Base-by-base conservation (phyloP, 2,888 invertebrate species). In the Drepana falcataria region DNA sequence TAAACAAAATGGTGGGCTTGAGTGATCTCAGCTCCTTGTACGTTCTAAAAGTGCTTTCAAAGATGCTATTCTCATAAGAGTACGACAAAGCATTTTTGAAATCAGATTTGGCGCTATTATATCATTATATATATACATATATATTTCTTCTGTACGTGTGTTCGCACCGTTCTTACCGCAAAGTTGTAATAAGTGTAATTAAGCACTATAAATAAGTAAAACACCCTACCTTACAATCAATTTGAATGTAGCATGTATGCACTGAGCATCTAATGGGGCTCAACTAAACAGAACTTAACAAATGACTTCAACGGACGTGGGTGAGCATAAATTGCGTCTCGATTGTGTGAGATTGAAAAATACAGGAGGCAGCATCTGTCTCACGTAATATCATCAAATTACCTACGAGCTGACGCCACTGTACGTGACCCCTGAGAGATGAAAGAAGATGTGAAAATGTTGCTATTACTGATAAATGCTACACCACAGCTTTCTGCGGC, bases 371-470 rank as follows among this genome's bases (percentile, higher is more conserved):
- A 80, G 75, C 87, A 85, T 82, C 77, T 83, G 83, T 79, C 77
- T 75, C 70, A 55, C 64, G 79, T 81, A 83, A 87, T 87, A 85
- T 77, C 75, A 77, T 73, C 77, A 79, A 83, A 86, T 87, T 83
- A 81, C 81, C 68, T 65, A 68, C 66, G 65, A 57, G 74, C 82
- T 80, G 78, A 78, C 75, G 71, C 57, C 58, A 68, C 68, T 67
- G 61, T 79, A 85, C 87, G 85, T 86, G 86, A 83, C 77, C 73
- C 69, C 57, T 56, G 59, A 55, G 60, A 67, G 66, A 75, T 73
- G 71, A 66, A 71, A 67, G 62, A 59, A 68, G 63, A 61, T 64
- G 61, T 56, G 59, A 65, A 65, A 67, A 61, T 60, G 58, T 55
- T 55, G 55, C 56, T 57, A 63, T 69, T 67, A 65, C 40, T 33